A percentile compares a stretch with the other conserved stretches of the same genome.
These are phyloP conservation scores for Steinernema scapterisci DNA, from an alignment of 2,888 invertebrate species.

Conservation along the genomic window DNA sequence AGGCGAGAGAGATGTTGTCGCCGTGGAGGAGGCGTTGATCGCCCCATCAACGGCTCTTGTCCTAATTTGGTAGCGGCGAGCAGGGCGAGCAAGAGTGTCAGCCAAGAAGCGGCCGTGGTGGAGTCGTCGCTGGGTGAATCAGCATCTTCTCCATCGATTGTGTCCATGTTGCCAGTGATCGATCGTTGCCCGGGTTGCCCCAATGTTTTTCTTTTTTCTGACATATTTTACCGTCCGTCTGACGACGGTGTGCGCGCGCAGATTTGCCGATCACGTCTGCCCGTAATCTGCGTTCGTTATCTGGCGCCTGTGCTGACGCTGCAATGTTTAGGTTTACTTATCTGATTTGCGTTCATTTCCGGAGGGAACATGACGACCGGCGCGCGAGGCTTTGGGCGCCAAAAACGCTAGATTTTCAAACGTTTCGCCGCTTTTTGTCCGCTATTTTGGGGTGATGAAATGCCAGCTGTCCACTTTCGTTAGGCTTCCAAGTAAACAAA, in stretches of 20 bases:
- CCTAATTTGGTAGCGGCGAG: not conserved
- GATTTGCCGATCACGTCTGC: not conserved
- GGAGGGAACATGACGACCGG: too few species aligned
- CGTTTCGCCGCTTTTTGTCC: too few species aligned
- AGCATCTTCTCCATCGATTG: slow-evolving; percentile 15
- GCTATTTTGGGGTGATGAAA: too few species aligned
- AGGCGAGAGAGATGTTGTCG: not conserved
- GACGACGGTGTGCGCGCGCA: not conserved
- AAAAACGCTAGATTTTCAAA: too few species aligned
- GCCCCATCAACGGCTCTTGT: not conserved
- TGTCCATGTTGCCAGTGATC: slow-evolving; percentile 12
- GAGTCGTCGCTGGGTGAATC: slow-evolving; percentile 1
- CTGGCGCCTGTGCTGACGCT: not conserved
- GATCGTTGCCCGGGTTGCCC: not conserved
- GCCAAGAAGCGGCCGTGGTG: too few species aligned
- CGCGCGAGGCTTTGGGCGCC: too few species aligned
- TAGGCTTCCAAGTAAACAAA: too few species aligned
- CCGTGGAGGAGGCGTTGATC: not conserved
- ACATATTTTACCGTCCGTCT: not conserved
- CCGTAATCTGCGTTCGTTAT: slow-evolving; percentile 13
- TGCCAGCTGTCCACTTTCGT: too few species aligned
- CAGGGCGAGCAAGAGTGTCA: too few species aligned
- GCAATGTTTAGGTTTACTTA: not conserved
- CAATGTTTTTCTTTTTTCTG: not conserved
- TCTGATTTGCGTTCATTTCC: not conserved